Percentiles rank a stretch among this genome's conserved stretches.
Conservation (phyloP, 2,113 vertebrate genomes). For the Oncorhynchus clarkii region DNA sequence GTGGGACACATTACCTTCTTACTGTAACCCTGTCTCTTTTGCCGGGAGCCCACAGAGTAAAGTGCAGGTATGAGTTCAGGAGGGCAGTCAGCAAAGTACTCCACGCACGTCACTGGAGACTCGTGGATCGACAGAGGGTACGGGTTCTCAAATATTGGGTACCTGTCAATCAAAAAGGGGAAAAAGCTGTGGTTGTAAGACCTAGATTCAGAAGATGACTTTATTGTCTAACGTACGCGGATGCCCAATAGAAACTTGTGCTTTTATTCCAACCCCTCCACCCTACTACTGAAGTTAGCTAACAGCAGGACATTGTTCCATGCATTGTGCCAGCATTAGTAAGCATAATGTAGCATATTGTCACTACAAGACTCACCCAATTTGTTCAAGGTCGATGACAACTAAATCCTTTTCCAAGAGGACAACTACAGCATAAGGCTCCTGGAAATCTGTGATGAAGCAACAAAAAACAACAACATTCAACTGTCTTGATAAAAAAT, state of each 20-base stretch:
- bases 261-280: no score
- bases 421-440: conserved; percentile 95
- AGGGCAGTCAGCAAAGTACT: conserved; percentile 96
- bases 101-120: conserved; percentile 88
- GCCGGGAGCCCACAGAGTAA: conserved; percentile 92
- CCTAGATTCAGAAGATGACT: not conserved
- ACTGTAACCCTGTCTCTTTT: conserved; percentile 97
- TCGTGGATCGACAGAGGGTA: conserved; percentile 76
- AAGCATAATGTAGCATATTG: not conserved
- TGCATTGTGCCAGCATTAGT: no score
- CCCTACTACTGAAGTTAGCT: not conserved
- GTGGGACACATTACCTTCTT: conserved; percentile 83
- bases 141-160: conserved; percentile 76
- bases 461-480: not conserved
- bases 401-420: conserved; percentile 97
- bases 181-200: not conserved
- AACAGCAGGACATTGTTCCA: not conserved
- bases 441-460: conserved; percentile 86
- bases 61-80: conserved; percentile 94
- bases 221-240: not conserved
- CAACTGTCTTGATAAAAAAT: no score
- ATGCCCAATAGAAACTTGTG: no score
- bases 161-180: conserved; percentile 53
- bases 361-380: conserved; percentile 75
- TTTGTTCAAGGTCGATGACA: conserved; percentile 96